Percentiles rank a stretch among this genome's conserved stretches.
Conservation (phyloP, 1,140 invertebrate genomes). For the Scaptodrosophila lebanonensis region DNA sequence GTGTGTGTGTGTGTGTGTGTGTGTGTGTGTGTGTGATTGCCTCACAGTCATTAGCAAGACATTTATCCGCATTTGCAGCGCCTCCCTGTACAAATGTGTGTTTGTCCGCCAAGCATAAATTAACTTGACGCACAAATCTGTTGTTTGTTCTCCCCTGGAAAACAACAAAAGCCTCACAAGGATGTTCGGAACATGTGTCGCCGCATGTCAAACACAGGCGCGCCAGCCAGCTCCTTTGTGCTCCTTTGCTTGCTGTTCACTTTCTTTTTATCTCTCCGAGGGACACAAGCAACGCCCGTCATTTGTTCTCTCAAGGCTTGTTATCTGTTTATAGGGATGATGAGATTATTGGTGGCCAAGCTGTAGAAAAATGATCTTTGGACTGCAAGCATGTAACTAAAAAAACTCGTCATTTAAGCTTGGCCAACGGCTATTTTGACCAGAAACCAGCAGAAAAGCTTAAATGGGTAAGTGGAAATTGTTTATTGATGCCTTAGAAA, state of each 20-base stretch:
- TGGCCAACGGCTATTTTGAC: no score
- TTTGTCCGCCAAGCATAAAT: slow-evolving; percentile 46
- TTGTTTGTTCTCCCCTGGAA: neutral
- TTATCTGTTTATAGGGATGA: no score
- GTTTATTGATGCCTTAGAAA: no score
- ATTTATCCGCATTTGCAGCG: slow-evolving; percentile 39
- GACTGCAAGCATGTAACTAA: no score
- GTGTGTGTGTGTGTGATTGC: neutral
- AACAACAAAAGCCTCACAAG: slow-evolving; percentile 23
- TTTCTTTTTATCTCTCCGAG: slow-evolving; percentile 33
- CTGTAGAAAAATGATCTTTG: no score
- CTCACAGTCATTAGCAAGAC: slow-evolving; percentile 40
- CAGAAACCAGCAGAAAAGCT: no score
- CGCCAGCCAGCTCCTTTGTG: neutral
- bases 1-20: slow-evolving; percentile 13
- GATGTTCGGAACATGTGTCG: slow-evolving; percentile 39
- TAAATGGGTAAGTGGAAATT: no score
- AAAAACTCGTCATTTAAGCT: no score
- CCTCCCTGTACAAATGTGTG: slow-evolving; percentile 15
- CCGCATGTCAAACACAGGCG: slow-evolving; percentile 15
- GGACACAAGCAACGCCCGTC: no score
- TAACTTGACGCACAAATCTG: slow-evolving; percentile 41
- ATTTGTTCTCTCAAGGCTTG: no score
- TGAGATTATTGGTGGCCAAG: no score
- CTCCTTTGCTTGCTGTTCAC: slow-evolving; percentile 11